These are phyloP conservation scores for Ditylenchus dipsaci DNA, from an alignment of 1,140 invertebrate genomes.

Conservation along the genomic window DNA sequence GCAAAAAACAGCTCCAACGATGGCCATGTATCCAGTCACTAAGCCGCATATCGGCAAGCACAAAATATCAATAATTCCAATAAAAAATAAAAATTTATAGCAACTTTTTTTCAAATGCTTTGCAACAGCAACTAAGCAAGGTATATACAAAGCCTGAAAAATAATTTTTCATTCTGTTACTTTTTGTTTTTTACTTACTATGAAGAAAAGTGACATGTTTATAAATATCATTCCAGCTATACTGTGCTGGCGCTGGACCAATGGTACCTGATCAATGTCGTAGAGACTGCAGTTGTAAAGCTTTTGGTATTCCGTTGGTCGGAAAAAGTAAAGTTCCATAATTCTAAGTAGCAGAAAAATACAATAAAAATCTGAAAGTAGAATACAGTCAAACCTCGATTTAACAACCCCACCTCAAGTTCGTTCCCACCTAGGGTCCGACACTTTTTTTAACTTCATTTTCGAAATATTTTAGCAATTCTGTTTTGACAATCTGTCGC, in stretches of 20 bases:
- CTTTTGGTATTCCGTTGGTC: constrained; percentile 19
- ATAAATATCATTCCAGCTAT: not conserved
- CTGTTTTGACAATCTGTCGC: too few species aligned
- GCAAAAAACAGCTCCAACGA: constrained; percentile 24
- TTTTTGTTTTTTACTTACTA: not conserved
- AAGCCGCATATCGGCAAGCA: constrained; percentile 20
- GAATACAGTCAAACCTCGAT: too few species aligned
- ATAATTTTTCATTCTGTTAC: not conserved
- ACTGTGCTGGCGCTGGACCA: not conserved
- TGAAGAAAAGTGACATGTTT: not conserved
- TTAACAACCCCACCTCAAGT: too few species aligned
- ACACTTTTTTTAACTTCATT: too few species aligned
- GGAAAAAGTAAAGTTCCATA: constrained; percentile 1
- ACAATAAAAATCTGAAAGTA: too few species aligned
- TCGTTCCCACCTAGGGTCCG: too few species aligned
- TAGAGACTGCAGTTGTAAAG: constrained; percentile 23
- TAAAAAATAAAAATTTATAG: constrained; percentile 31
- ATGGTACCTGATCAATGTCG: constrained; percentile 19
- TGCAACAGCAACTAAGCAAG: constrained; percentile 21
- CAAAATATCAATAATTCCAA: constrained; percentile 30
- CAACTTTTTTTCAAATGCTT: constrained; percentile 24
- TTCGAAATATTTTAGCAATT: too few species aligned
- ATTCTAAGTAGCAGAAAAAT: not conserved
- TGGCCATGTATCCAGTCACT: constrained; percentile 24
- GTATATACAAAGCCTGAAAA: constrained; percentile 24